Evolutionary conservation across 2,797 vertebrate species (phyloP).

Genomic region (Ciconia nigra): DNA sequence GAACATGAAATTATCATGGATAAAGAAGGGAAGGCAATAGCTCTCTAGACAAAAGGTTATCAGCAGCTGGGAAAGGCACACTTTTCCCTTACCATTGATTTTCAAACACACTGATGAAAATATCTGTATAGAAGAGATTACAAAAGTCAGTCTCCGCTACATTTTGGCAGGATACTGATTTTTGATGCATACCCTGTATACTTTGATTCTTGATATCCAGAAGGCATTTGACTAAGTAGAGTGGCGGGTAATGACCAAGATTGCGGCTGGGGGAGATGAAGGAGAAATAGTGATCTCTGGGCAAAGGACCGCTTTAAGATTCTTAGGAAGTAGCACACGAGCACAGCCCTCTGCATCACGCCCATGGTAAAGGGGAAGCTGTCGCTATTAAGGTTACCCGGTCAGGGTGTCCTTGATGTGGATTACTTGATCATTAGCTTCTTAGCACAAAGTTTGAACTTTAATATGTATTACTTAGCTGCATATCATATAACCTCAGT

Average conservation of each 20-base stretch:
- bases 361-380: background rate
- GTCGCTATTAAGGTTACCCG: background rate
- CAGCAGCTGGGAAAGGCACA: background rate
- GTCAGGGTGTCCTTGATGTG: background rate
- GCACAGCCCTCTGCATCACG: background rate
- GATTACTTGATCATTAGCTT: background rate
- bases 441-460: background rate
- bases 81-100: background rate
- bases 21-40: background rate
- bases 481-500: background rate
- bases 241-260: background rate
- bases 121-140: background rate
- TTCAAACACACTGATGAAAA: background rate
- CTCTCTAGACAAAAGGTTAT: background rate
- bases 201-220: background rate
- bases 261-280: background rate
- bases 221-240: background rate
- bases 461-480: conserved; percentile 2
- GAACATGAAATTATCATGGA: background rate
- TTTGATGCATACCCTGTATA: background rate
- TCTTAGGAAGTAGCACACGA: background rate
- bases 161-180: background rate
- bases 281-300: background rate
- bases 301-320: background rate
- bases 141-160: background rate